These are phyloP conservation scores for Microcebus ravelobensis DNA, from an alignment of 2,113 vertebrate genomes.

Conservation along the genomic window DNA sequence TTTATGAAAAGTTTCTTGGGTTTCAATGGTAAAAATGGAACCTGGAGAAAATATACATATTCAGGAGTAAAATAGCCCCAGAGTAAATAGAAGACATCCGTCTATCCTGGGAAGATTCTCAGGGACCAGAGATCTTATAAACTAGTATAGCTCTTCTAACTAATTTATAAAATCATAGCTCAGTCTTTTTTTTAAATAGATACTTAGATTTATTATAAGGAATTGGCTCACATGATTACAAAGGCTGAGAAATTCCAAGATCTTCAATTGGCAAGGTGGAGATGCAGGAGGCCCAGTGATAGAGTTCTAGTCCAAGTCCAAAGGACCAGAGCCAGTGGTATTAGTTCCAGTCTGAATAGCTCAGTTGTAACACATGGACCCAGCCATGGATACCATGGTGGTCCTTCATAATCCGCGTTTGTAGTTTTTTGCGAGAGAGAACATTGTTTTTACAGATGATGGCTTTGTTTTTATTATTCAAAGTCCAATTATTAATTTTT, in stretches of 20 bases:
- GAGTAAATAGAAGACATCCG: slow-evolving; percentile 35
- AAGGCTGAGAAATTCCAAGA: too few relatives aligned
- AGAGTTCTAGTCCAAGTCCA: too few relatives aligned
- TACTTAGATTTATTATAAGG: too few relatives aligned
- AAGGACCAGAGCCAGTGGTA: too few relatives aligned
- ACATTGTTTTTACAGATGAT: slow-evolving; percentile 11
- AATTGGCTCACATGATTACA: too few relatives aligned
- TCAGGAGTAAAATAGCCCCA: background rate
- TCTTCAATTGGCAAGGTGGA: too few relatives aligned
- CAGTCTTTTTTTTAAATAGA: background rate
- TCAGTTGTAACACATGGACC: background rate
- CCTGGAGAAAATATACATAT: slow-evolving; percentile 27
- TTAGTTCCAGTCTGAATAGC: background rate
- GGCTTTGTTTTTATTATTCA: slow-evolving; percentile 38
- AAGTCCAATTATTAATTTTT: slow-evolving; percentile 25
- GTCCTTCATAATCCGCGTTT: background rate
- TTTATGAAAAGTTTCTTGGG: background rate
- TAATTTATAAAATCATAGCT: slow-evolving; percentile 42
- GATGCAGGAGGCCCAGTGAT: too few relatives aligned
- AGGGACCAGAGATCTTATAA: slow-evolving; percentile 27
- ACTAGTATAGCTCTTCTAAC: background rate
- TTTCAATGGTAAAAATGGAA: slow-evolving; percentile 57
- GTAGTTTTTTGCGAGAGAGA: background rate
- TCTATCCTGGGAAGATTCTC: background rate
- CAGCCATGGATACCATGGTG: background rate